A percentile compares a stretch with the other conserved stretches of the same genome.
These are phyloP conservation scores for Rhegmatorhina hoffmannsi DNA, from an alignment of 2,113 vertebrate genomes.

Conservation along the genomic window DNA sequence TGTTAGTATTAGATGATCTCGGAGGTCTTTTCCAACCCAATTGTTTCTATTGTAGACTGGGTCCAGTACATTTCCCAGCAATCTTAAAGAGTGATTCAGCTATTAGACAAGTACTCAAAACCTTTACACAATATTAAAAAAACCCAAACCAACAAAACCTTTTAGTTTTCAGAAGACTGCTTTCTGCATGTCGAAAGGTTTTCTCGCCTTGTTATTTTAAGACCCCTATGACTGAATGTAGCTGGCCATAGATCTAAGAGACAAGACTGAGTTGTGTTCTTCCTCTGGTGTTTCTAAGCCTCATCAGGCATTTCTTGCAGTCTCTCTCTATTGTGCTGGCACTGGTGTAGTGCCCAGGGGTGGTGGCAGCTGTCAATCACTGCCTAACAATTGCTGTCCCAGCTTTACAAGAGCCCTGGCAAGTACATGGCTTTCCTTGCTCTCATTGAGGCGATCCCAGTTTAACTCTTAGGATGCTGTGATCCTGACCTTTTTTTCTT, in stretches of 20 bases:
- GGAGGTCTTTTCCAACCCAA: too few relatives aligned
- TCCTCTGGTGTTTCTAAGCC: conserved; percentile 8
- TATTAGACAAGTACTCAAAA: not conserved
- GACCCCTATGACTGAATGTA: not conserved
- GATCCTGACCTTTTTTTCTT: not conserved
- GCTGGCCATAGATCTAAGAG: conserved; percentile 27
- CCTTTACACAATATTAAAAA: not conserved
- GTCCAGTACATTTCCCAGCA: not conserved
- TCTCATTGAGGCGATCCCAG: not conserved
- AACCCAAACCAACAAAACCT: not conserved
- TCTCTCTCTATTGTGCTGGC: not conserved
- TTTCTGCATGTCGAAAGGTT: conserved; percentile 11
- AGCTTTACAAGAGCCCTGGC: not conserved
- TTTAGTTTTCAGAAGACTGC: not conserved
- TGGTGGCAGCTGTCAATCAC: not conserved
- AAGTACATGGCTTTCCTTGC: not conserved
- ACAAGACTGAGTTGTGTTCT: not conserved
- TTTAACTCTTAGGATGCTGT: not conserved
- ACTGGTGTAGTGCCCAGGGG: not conserved
- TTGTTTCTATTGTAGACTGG: not conserved
- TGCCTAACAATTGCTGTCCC: not conserved
- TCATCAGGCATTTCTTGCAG: not conserved
- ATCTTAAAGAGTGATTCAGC: not conserved
- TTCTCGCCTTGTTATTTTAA: conserved; percentile 2
- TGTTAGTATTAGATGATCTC: not conserved